phyloP scores from a whole-genome alignment of 1,140 invertebrate genomes.

The Vanessa tameamea region DNA sequence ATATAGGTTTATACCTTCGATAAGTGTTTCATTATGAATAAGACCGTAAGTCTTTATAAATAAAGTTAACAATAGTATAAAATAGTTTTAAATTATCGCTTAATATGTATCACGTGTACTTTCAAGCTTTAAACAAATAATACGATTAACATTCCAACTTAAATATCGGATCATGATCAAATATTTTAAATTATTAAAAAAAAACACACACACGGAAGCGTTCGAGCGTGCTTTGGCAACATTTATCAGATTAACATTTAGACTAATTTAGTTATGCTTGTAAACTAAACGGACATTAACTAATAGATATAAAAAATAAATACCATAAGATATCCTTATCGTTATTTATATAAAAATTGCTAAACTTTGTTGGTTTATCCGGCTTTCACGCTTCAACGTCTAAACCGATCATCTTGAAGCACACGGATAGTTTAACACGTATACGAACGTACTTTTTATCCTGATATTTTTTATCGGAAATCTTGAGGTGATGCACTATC shows the following conservation, averaged over 20 bases:
- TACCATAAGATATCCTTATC: background rate
- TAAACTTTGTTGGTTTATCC: too few relatives aligned
- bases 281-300: conserved; percentile 17
- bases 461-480: too few relatives aligned
- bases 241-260: conserved; percentile 28
- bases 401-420: too few relatives aligned
- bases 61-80: background rate
- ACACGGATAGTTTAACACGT: too few relatives aligned
- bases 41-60: too few relatives aligned
- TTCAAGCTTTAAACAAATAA: background rate
- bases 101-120: background rate
- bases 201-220: conserved; percentile 29
- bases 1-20: too few relatives aligned
- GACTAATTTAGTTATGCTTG: conserved; percentile 11
- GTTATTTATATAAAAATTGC: background rate
- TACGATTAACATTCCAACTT: background rate
- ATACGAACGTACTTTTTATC: too few relatives aligned
- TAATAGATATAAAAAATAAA: conserved; percentile 21
- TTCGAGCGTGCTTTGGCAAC: conserved; percentile 12
- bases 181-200: background rate
- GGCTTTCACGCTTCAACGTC: too few relatives aligned
- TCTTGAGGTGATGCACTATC: too few relatives aligned
- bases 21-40: too few relatives aligned
- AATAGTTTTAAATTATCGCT: background rate
- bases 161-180: conserved; percentile 1